These are phyloP conservation scores for Hydractinia symbiolongicarpus DNA, from an alignment of 30 jellyfish, hydroid and myxozoan species.

Conservation along the genomic window DNA sequence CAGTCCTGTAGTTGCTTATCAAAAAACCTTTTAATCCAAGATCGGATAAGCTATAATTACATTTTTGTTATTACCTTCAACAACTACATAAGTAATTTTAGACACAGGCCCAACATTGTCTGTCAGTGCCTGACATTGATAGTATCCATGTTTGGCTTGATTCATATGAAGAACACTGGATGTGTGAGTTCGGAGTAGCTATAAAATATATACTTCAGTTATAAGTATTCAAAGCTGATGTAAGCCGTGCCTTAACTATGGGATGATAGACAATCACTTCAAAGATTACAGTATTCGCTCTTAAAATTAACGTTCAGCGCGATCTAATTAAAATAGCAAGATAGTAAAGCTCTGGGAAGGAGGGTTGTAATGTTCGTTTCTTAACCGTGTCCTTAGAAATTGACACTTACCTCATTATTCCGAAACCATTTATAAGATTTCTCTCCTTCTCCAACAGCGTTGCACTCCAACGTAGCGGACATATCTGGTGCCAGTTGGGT, in stretches of 20 bases:
- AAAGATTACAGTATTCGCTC: no score
- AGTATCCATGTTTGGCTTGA: conserved; percentile 1
- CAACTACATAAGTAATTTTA: background rate
- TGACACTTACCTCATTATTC: background rate
- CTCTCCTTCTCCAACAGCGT: background rate
- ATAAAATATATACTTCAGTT: background rate
- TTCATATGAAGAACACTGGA: conserved; percentile 22
- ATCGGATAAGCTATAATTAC: no score
- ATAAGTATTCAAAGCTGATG: no score
- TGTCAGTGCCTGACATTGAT: conserved; percentile 4
- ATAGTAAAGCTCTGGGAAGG: no score
- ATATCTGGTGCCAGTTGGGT: conserved; percentile 4
- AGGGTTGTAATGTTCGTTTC: no score
- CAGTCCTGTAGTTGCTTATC: no score
- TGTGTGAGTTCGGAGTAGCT: background rate
- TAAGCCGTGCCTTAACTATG: no score
- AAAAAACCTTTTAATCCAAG: no score
- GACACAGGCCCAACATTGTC: background rate
- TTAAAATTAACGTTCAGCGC: no score
- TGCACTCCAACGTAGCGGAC: conserved; percentile 4
- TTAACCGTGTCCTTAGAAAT: background rate
- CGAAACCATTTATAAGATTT: background rate
- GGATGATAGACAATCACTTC: no score
- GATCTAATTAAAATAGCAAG: no score
- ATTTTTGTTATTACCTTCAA: background rate